Conservation (phyloP, 2,113 vertebrate species). For the Ameiurus melas region DNA sequence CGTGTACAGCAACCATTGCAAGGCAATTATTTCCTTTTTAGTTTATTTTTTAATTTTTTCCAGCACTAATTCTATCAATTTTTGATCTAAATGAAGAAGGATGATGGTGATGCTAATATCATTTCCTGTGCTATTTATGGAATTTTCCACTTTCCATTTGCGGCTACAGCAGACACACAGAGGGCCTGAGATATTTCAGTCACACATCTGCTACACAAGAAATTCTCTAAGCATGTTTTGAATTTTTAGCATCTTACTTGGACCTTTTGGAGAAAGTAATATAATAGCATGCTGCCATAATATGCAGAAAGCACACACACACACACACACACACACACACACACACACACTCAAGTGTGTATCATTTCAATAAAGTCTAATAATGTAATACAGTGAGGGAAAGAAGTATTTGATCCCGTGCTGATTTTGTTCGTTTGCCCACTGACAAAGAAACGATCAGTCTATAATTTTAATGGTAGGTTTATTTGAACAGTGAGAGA, state of each 20-base stretch:
- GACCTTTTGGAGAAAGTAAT: constrained; percentile 18
- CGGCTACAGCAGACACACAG: constrained; percentile 26
- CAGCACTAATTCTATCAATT: constrained; percentile 38
- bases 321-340: neutral
- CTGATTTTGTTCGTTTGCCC: no score
- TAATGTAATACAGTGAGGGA: no score
- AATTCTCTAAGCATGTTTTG: neutral
- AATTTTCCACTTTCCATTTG: constrained; percentile 44
- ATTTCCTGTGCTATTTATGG: constrained; percentile 41
- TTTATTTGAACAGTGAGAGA: no score
- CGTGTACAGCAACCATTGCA: neutral
- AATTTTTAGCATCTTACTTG: neutral
- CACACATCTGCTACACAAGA: constrained; percentile 8
- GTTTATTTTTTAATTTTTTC: neutral
- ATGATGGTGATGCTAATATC: constrained; percentile 26
- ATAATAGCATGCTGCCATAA: neutral
- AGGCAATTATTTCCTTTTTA: constrained; percentile 7
- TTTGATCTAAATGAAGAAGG: constrained; percentile 38
- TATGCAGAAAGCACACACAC: neutral
- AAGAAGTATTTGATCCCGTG: no score
- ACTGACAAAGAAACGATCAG: no score
- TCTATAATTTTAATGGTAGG: no score
- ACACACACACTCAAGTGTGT: neutral
- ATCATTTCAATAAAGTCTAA: neutral
- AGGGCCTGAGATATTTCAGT: constrained; percentile 32